Conservation (phyloP, 2,113 vertebrate genomes). For the Holacanthus passer region DNA sequence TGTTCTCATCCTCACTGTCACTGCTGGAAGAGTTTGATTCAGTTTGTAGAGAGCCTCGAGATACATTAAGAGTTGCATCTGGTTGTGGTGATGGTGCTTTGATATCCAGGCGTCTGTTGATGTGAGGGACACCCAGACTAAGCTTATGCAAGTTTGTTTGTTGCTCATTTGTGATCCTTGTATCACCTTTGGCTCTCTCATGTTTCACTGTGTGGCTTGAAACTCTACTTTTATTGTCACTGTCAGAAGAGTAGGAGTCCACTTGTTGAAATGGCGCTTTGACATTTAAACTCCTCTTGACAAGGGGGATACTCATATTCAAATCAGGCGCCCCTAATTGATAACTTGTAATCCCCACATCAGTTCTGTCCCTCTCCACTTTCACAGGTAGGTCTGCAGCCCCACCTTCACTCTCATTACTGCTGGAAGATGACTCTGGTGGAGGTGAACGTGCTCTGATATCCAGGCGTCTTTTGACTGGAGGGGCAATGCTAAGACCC, state of each 20-base stretch:
- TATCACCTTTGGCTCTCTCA: no score
- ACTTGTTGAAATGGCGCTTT: slow-evolving; percentile 23
- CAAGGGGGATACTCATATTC: background rate
- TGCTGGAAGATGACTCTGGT: background rate
- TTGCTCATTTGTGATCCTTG: no score
- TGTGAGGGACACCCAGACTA: no score
- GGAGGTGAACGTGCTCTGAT: slow-evolving; percentile 14
- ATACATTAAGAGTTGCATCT: background rate
- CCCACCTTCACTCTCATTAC: slow-evolving; percentile 5
- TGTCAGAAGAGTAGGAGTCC: no score
- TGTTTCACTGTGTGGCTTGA: no score
- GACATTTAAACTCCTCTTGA: slow-evolving; percentile 42
- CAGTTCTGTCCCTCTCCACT: background rate
- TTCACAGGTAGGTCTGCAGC: slow-evolving; percentile 24
- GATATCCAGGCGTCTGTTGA: slow-evolving; percentile 20
- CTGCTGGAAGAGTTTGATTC: no score
- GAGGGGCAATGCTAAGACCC: background rate
- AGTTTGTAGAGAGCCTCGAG: background rate
- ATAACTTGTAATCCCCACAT: background rate
- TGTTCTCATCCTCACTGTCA: slow-evolving; percentile 56
- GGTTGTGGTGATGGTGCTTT: background rate
- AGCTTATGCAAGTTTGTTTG: no score
- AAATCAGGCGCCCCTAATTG: background rate
- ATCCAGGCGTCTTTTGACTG: slow-evolving; percentile 15
- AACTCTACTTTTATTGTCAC: no score